Conservation (phyloP, 2,888 invertebrate genomes). For the Drosophila nigricruria region DNA sequence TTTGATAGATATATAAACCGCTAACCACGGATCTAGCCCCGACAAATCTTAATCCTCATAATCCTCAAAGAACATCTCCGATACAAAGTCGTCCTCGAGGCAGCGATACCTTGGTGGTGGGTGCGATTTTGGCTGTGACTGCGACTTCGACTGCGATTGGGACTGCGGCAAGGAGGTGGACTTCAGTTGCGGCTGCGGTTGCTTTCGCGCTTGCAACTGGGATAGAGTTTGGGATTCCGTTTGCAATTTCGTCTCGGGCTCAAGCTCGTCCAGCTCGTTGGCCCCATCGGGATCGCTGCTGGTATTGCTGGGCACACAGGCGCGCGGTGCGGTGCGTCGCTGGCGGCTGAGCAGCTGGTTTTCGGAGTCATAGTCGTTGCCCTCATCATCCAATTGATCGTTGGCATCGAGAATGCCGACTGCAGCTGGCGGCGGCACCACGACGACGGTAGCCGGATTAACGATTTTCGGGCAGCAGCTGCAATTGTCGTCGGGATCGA, state of each 20-base stretch:
- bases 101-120: constrained; percentile 26
- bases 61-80: constrained; percentile 47
- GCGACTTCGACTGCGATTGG: background rate
- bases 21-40: constrained; percentile 3
- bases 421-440: background rate
- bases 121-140: constrained; percentile 1
- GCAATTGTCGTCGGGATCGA: constrained; percentile 18
- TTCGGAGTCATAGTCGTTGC: constrained; percentile 27
- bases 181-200: background rate
- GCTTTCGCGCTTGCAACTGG: background rate
- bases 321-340: constrained; percentile 55
- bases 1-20: background rate
- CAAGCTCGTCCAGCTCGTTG: background rate
- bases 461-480: background rate
- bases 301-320: constrained; percentile 39
- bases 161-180: background rate
- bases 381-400: constrained; percentile 35
- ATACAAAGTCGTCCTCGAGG: constrained; percentile 60
- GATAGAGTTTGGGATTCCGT: background rate
- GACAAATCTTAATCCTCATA: constrained; percentile 31
- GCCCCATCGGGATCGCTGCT: background rate
- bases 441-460: background rate
- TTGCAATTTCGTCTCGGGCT: background rate
- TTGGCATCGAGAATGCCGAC: constrained; percentile 2
- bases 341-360: constrained; percentile 34